Evolutionary conservation across 2,888 invertebrate species (phyloP), one percentile per base, ranked within the genome.

Genomic region (Eupithecia tripunctaria): DNA sequence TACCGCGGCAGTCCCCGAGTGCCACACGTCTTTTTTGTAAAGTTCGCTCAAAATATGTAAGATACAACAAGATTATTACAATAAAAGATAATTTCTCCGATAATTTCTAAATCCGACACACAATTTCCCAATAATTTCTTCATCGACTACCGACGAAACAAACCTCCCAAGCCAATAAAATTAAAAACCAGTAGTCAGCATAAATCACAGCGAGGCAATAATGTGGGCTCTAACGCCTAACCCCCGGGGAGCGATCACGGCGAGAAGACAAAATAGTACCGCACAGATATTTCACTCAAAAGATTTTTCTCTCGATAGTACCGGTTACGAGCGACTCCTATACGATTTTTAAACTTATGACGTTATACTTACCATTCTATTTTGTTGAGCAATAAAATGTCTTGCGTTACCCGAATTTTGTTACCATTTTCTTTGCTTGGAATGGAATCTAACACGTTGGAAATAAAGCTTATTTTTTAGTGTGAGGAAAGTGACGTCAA

Each of bases 201-300:
- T 94, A 94, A 94, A 94, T 94, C 94, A 94, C 92, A 77, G 80
- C 77, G 79, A 84, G 84, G 91, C 91, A 94, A 94, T 94, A 94
- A 93, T 91, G 94, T 88, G 91, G 91, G 87, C 85, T 83, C 77
- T 78, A 78, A 84, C 89, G 92, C 78, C 77, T 78, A 78, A 84
- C 89, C 93, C 78, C 88, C 68, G 87, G 91, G 91, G 89, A 84
- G 76, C 74, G 68, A 73, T 74, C 71, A 32, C 62, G 65, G 41
- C 67, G 32, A 68, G 51, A 63, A 64, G 63, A 71, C 29, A 29
- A 27, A 60, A 60, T 60, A 60, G 60, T 64, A 64, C 64, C 64
- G 21, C 64, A 41, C 36, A 36, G 64, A 64, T 38, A 60, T 36
- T 41, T 64, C 64, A 64, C 64, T 38, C n/a, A 36, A 21, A n/a